Evolutionary conservation across 2,888 invertebrate genomes (phyloP).

Genomic region (Eubasilissa splendida): DNA sequence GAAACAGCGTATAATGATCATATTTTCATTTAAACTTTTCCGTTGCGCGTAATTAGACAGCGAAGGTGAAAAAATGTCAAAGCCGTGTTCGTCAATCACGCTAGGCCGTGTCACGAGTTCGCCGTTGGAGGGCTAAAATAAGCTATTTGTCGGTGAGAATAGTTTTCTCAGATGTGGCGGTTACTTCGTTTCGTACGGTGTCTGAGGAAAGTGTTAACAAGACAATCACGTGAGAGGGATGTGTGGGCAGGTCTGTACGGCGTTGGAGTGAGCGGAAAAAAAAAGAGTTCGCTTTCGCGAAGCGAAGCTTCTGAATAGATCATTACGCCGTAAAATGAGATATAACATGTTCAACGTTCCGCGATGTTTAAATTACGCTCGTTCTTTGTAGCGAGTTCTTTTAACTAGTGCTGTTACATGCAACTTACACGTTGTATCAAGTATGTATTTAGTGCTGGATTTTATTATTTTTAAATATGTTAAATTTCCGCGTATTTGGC

Average conservation of each 20-base stretch:
- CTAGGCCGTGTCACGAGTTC: too few species aligned
- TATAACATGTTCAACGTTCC: conserved; percentile 7
- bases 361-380: conserved; percentile 14
- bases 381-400: not conserved
- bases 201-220: conserved; percentile 16
- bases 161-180: not conserved
- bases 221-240: not conserved
- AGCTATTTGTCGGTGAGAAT: not conserved
- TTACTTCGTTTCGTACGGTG: not conserved
- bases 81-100: too few species aligned
- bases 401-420: not conserved
- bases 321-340: conserved; percentile 32
- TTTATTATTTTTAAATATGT: not conserved
- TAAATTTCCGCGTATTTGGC: not conserved
- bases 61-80: too few species aligned
- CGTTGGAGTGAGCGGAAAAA: conserved; percentile 1
- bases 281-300: conserved; percentile 1
- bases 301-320: conserved; percentile 30
- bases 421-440: too few species aligned
- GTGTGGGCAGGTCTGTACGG: not conserved
- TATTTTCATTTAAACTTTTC: too few species aligned
- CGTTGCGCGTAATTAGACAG: too few species aligned
- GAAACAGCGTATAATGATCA: too few species aligned
- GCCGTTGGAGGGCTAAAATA: not conserved
- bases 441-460: not conserved